Evolutionary conservation across 2,113 vertebrate genomes (phyloP).

Genomic region (Rhizomys pruinosus): DNA sequence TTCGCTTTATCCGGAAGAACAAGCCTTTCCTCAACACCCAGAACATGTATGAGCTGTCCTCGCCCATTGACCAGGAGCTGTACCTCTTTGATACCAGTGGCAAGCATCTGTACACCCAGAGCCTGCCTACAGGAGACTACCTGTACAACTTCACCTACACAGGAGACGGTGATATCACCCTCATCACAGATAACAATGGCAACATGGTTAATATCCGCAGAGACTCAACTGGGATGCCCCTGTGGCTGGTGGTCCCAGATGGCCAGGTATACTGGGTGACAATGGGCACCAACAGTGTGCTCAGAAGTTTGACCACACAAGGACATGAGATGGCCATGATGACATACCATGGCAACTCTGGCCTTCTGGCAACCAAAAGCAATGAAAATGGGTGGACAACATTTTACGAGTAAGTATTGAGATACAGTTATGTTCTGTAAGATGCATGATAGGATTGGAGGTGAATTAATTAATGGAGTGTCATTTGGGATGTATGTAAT

Average conservation of each 20-base stretch:
- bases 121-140: conserved; percentile 96
- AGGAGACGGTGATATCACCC: conserved; percentile 91
- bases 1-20: conserved; percentile 96
- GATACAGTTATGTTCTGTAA: not conserved
- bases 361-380: conserved; percentile 96
- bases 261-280: conserved; percentile 98
- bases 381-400: conserved; percentile 98
- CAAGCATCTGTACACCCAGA: conserved; percentile 96
- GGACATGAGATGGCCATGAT: conserved; percentile 95
- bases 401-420: conserved; percentile 96
- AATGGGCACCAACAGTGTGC: conserved; percentile 96
- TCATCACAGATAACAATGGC: conserved; percentile 95
- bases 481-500: not conserved
- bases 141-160: conserved; percentile 98
- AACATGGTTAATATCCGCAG: conserved; percentile 93
- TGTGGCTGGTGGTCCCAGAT: conserved; percentile 96
- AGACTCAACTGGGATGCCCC: conserved; percentile 95
- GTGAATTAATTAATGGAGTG: not conserved
- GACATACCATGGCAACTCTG: conserved; percentile 97
- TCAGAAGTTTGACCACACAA: conserved; percentile 94
- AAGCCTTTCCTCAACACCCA: conserved; percentile 95
- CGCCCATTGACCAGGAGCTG: conserved; percentile 96
- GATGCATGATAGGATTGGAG: not conserved
- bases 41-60: conserved; percentile 97
- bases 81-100: conserved; percentile 97